These are phyloP conservation scores for Ceraclea dissimilis DNA, from an alignment of 2,888 invertebrate genomes.

Conservation along the genomic window DNA sequence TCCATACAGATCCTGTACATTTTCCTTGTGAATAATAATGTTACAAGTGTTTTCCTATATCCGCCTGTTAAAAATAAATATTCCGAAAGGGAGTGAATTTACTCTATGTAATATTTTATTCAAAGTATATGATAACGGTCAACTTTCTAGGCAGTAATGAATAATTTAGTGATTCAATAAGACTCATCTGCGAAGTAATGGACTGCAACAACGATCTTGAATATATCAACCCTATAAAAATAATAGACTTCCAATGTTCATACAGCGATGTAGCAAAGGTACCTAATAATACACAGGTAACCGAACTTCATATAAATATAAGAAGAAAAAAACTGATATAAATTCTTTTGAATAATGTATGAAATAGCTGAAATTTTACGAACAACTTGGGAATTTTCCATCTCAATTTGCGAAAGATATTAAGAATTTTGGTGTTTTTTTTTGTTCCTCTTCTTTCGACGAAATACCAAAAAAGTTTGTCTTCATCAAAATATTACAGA, in stretches of 20 bases:
- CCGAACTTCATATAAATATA: neutral
- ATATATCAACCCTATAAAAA: neutral
- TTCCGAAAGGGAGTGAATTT: too few relatives aligned
- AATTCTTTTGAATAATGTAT: slow-evolving; percentile 1
- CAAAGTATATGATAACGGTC: too few relatives aligned
- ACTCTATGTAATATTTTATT: too few relatives aligned
- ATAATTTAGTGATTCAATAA: too few relatives aligned
- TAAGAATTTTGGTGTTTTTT: neutral
- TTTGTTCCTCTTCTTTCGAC: neutral
- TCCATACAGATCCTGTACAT: too few relatives aligned
- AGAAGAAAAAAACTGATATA: slow-evolving; percentile 1
- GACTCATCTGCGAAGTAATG: too few relatives aligned
- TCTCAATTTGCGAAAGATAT: slow-evolving; percentile 3
- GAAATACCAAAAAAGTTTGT: neutral
- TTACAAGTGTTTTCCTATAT: too few relatives aligned
- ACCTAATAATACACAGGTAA: neutral
- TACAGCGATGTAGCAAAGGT: neutral
- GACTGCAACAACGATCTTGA: neutral
- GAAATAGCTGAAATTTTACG: slow-evolving; percentile 3
- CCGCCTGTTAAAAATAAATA: too few relatives aligned
- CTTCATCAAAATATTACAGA: neutral
- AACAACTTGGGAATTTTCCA: slow-evolving; percentile 3
- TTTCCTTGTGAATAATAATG: too few relatives aligned
- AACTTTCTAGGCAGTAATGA: too few relatives aligned
- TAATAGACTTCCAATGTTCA: neutral